Evolutionary conservation across 2,888 invertebrate genomes (phyloP).

Genomic region (Barypeithes pellucidus): DNA sequence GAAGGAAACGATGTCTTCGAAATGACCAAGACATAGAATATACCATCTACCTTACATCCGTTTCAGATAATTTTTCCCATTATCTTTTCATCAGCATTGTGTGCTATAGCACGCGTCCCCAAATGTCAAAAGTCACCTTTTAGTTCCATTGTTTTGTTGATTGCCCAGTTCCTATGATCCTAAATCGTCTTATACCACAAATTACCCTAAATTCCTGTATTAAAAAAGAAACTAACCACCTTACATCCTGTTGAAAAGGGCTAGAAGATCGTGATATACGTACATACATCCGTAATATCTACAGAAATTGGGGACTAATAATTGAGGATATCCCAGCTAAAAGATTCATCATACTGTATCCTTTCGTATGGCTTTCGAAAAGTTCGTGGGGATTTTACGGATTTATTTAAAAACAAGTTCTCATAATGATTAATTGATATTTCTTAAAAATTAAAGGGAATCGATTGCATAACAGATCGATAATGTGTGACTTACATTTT

Average conservation of each 20-base stretch:
- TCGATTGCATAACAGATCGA: constrained; percentile 8
- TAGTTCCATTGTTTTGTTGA: constrained; percentile 8
- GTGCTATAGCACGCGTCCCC: constrained; percentile 4
- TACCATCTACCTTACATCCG: not conserved
- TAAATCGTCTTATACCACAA: constrained; percentile 11
- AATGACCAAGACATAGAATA: not conserved
- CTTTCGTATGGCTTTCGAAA: too few species aligned
- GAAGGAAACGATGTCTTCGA: not conserved
- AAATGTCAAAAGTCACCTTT: constrained; percentile 19
- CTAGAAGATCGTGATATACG: not conserved
- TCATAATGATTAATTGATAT: not conserved
- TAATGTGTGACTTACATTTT: constrained; percentile 11
- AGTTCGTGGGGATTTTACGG: too few species aligned
- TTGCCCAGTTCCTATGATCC: constrained; percentile 16
- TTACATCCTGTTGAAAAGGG: constrained; percentile 8
- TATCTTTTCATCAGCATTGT: constrained; percentile 16
- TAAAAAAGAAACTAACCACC: constrained; percentile 11
- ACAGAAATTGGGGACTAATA: not conserved
- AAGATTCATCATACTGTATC: not conserved
- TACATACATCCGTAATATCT: not conserved
- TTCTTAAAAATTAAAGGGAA: constrained; percentile 4
- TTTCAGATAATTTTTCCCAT: not conserved
- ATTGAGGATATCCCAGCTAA: constrained; percentile 4
- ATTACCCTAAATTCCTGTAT: constrained; percentile 7
- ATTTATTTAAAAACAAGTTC: not conserved